A percentile compares a stretch with the other conserved stretches of the same genome.
phyloP scores from a whole-genome alignment of 2,797 vertebrate genomes.

The Phoxinus dragarum region DNA sequence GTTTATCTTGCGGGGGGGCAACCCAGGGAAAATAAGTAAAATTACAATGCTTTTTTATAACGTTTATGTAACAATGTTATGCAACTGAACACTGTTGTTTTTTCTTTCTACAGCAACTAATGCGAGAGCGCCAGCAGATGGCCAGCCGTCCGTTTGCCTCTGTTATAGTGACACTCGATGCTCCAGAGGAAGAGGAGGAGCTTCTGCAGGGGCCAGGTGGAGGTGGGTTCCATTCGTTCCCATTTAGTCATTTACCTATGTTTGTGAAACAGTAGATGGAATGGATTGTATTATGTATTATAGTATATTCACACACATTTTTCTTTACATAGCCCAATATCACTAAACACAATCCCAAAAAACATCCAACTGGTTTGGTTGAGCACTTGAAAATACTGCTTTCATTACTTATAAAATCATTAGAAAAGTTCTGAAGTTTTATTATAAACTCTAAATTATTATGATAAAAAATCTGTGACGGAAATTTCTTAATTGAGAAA shows the following conservation, averaged over 20 bases:
- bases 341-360: too few relatives aligned
- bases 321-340: too few relatives aligned
- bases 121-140: constrained; percentile 95
- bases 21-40: neutral
- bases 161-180: constrained; percentile 88
- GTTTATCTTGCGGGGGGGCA: neutral
- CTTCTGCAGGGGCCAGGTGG: constrained; percentile 82
- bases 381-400: too few relatives aligned
- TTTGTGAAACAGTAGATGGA: neutral
- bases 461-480: neutral
- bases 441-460: neutral
- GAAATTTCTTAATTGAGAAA: neutral
- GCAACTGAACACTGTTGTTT: constrained; percentile 36
- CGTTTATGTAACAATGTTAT: neutral
- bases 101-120: constrained; percentile 83
- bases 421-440: too few relatives aligned
- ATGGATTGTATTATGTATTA: neutral
- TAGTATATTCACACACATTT: neutral
- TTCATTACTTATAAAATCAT: too few relatives aligned
- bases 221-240: constrained; percentile 74
- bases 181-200: constrained; percentile 85
- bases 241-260: neutral
- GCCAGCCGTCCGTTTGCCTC: constrained; percentile 93
- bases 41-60: neutral
- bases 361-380: too few relatives aligned